phyloP scores from a whole-genome alignment of 2,113 vertebrate genomes.

The Oplegnathus fasciatus region DNA sequence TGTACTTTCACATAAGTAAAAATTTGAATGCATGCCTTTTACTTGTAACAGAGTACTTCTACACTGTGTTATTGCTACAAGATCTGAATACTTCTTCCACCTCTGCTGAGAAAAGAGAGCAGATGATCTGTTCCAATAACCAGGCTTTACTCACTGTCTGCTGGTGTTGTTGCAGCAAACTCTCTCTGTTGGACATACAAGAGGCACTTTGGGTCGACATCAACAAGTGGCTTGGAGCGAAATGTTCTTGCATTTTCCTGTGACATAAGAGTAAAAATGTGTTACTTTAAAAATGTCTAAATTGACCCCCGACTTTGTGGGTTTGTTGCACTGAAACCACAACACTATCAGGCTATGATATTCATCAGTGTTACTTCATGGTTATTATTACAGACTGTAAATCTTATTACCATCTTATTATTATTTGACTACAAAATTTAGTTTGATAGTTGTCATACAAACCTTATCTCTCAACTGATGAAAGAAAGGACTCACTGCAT shows the following conservation, averaged over 20 bases:
- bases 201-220: constrained; percentile 91
- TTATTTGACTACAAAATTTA: background rate
- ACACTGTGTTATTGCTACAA: no score
- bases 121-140: background rate
- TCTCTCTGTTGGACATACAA: constrained; percentile 96
- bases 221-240: constrained; percentile 85
- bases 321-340: background rate
- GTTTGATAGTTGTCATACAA: background rate
- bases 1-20: no score
- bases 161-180: constrained; percentile 93
- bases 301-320: background rate
- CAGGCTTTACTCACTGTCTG: constrained; percentile 86
- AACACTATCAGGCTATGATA: background rate
- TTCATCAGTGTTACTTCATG: background rate
- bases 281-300: background rate
- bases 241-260: constrained; percentile 92
- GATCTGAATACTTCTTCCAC: no score
- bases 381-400: background rate
- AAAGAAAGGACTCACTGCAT: background rate
- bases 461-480: background rate
- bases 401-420: background rate
- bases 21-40: no score
- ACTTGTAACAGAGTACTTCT: no score
- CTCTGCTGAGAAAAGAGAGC: background rate
- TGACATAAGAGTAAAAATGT: constrained; percentile 45